Base-by-base conservation (phyloP, 2,888 invertebrate species). In the Chrysomela aeneicollis region DNA sequence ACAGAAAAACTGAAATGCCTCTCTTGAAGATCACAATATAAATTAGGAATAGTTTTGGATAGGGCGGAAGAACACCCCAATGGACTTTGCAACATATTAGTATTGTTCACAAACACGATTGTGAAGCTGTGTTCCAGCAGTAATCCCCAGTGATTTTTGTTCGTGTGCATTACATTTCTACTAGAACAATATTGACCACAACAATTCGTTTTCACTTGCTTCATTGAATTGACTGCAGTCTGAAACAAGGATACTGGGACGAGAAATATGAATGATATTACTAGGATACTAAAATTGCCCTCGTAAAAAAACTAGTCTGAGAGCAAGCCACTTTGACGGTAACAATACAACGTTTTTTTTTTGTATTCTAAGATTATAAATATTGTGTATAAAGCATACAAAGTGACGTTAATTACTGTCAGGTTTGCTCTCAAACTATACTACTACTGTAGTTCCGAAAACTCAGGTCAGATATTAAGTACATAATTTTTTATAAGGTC, bases 1-100 rank as follows among this genome's bases (percentile, higher is more conserved):
- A 74, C 73, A 73, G 69, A 68, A 67, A 71, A 70, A 64, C 65
- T 63, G 65, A 72, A 72, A 72, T 71, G 68, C 71, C 73, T 70
- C 70, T 64, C 68, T 65, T 58, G 54, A 69, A 63, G 30, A 72
- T 70, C 64, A 72, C 70, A 72, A 35, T 46, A 26, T 15, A 57
- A 57, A 57, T 17, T 46, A 18, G 19, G 21, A 55, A 15, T 26
- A 46, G 26, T 47, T 57, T 57, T 26, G 15, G 46, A 26, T 10
- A 46, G 57, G 46, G 46, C 57, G 46, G 57, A 57, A 46, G 47
- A 46, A 32, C 42, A 8, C 21, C 46, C 46, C 9, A 10, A 37
- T 42, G 42, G 42, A 37, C 55, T 46, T 4, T 15, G 42, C 15
- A 42, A 42, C 42, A 15, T 42, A 15, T 42, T 15, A 42, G 42